Percentiles rank a stretch among this genome's conserved stretches.
These are phyloP conservation scores for Laothoe populi DNA, from an alignment of 2,888 invertebrate genomes.

Conservation along the genomic window DNA sequence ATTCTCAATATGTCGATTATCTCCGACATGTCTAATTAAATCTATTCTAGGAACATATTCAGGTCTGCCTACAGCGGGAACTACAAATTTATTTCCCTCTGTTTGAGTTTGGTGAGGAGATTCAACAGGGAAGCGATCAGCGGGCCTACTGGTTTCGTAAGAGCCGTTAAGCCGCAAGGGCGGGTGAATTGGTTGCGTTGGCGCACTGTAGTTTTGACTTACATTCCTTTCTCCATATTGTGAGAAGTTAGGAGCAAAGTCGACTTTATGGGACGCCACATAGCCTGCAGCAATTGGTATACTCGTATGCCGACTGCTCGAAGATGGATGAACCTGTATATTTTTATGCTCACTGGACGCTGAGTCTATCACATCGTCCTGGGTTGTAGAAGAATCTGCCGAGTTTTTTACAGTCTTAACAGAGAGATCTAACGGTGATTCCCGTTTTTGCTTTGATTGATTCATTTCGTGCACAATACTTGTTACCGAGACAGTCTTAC, in stretches of 20 bases:
- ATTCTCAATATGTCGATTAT: constrained; percentile 64
- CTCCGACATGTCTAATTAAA: constrained; percentile 66
- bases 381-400: constrained; percentile 94
- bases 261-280: constrained; percentile 88
- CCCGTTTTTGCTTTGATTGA: constrained; percentile 85
- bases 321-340: constrained; percentile 61
- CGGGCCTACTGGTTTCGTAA: constrained; percentile 60
- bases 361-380: constrained; percentile 85
- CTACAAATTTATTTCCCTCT: constrained; percentile 65
- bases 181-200: constrained; percentile 54
- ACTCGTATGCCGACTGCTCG: constrained; percentile 56
- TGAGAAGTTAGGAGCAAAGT: constrained; percentile 91
- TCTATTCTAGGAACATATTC: constrained; percentile 80
- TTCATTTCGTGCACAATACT: constrained; percentile 79
- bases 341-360: constrained; percentile 66
- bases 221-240: constrained; percentile 71
- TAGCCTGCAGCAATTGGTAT: constrained; percentile 52
- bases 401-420: constrained; percentile 95
- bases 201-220: constrained; percentile 53
- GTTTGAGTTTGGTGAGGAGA: constrained; percentile 65
- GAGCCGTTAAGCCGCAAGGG: constrained; percentile 66
- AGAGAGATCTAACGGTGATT: constrained; percentile 94
- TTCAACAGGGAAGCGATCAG: constrained; percentile 66
- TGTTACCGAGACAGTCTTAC: constrained; percentile 80
- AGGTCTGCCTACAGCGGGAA: constrained; percentile 52